Percentiles rank a stretch among this genome's conserved stretches.
Conservation (phyloP, 2,888 invertebrate genomes). For the Tipula vernalis region DNA sequence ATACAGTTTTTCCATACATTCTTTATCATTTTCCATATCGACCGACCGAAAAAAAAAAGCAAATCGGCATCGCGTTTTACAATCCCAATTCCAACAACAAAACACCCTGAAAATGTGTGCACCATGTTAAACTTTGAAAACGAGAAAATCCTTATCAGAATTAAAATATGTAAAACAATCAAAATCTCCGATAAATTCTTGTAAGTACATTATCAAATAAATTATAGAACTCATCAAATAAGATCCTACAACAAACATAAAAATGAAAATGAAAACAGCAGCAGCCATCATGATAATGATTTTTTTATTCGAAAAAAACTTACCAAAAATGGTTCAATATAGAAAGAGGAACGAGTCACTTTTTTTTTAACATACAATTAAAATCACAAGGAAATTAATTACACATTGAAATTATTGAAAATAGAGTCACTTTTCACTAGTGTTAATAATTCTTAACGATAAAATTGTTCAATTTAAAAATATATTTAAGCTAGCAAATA, state of each 20-base stretch:
- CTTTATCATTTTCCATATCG: neutral
- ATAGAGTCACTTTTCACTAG: neutral
- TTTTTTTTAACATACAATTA: neutral
- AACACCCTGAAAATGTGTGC: neutral
- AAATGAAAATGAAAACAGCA: neutral
- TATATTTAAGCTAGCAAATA: neutral
- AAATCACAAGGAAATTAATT: neutral
- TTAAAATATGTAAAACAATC: neutral
- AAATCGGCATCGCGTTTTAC: neutral
- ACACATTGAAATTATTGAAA: neutral
- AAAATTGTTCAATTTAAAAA: neutral
- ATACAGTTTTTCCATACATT: neutral
- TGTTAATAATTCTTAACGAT: neutral
- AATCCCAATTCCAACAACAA: neutral
- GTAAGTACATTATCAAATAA: neutral
- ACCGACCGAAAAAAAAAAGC: neutral
- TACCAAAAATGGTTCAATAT: neutral
- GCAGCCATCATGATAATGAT: conserved; percentile 4
- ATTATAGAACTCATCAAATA: neutral
- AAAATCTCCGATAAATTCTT: neutral
- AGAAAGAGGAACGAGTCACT: neutral
- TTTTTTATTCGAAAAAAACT: neutral
- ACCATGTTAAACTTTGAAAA: neutral
- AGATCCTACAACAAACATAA: neutral
- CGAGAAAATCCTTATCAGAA: neutral